Base-by-base conservation (phyloP, 1,140 invertebrate genomes). In the Bradysia coprophila region DNA sequence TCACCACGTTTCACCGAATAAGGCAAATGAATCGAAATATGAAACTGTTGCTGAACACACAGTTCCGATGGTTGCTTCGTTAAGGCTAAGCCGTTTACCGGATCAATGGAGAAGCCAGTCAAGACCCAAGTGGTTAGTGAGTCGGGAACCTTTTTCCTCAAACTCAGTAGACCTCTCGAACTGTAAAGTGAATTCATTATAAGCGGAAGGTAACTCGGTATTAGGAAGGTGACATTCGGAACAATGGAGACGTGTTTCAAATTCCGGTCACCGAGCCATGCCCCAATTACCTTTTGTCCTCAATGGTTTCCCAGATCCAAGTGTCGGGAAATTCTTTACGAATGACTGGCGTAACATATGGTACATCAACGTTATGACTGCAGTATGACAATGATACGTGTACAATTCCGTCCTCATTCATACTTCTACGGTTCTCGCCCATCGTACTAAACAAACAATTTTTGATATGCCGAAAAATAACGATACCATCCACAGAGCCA, bases 91-190 rank as follows among this genome's bases (percentile, higher is more conserved):
- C 93, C 94, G 42, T 78, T 63, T 8, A 79, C 65, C 1, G 80
- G 68, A 62, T 91, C 85, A 31, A 97, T 65, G 1, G 93, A 88
- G 58, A 98, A 98, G 1, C 85, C 94, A 24, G 82, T 86, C 0
- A 96, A 70, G 15, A 86, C 70, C 90, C 92, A 97, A 1, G 86
- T 88, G 1, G 88, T 94, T 9, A 96, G 87, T 0, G 85, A 84
- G 46, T 89, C 80, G 1, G 93, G 93, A 22, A 90, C 77, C 38
- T 57, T 61, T 33, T 55, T 56, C 0, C 33, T 40, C 34, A 63
- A 62, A 22, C 68, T 67, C 9, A 53, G 48, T 1, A 37, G 46
- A 0, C 47, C 45, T 1, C 9, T 45, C 18, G 48, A 47, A 3
- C 48, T 44, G 15, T n/a, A n/a, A 51, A 9, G 28, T 31, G n/a